phyloP scores from a whole-genome alignment of 2,113 vertebrate species.

The Scolopax mira region DNA sequence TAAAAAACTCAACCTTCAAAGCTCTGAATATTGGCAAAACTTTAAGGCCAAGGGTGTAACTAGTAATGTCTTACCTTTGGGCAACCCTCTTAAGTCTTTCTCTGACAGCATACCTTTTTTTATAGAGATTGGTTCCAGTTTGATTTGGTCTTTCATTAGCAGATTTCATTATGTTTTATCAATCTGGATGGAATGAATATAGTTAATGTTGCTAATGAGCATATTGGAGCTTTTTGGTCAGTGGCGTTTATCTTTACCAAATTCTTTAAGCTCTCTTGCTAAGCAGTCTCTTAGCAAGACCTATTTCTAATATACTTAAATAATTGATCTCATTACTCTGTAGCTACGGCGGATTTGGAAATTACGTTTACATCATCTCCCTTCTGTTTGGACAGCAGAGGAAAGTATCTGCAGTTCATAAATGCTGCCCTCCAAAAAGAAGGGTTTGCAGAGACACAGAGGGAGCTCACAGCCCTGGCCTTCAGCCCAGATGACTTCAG shows the following conservation, averaged over 20 bases:
- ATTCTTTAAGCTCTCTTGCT: not conserved
- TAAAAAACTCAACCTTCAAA: not conserved
- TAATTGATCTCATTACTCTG: not conserved
- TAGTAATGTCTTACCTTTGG: not conserved
- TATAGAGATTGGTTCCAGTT: not conserved
- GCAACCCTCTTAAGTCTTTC: not conserved
- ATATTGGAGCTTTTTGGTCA: not conserved
- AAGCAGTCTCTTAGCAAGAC: not conserved
- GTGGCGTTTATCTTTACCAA: not conserved
- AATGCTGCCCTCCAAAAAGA: not conserved
- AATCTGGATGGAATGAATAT: not conserved
- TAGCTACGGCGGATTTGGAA: not conserved
- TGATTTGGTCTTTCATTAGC: not conserved
- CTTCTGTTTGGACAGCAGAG: not conserved
- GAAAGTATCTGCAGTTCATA: not conserved
- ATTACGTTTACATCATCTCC: not conserved
- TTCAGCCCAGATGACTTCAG: not conserved
- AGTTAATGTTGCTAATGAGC: not conserved
- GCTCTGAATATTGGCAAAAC: not conserved
- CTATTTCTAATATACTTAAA: not conserved
- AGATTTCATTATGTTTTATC: not conserved
- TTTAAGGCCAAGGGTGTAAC: not conserved
- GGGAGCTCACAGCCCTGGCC: not conserved
- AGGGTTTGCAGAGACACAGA: not conserved
- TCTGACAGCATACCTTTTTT: not conserved